Evolutionary conservation across 2,797 vertebrate genomes (phyloP).

Genomic region (Ceyx erithaca): DNA sequence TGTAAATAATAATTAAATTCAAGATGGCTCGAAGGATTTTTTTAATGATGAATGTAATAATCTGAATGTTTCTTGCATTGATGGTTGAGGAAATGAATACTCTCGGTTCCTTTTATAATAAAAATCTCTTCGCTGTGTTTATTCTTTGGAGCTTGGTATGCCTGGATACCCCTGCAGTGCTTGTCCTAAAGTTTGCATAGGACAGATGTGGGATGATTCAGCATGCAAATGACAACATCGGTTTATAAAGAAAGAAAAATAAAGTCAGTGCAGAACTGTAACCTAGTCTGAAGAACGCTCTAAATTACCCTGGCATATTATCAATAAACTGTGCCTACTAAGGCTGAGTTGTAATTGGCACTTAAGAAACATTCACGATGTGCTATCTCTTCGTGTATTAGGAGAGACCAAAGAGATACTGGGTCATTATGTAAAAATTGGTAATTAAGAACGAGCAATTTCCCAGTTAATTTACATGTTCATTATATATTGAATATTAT

Average conservation of each 20-base stretch:
- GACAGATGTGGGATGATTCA: neutral
- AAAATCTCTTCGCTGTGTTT: neutral
- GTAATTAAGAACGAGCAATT: conserved; percentile 69
- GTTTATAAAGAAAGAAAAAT: neutral
- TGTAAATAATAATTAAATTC: conserved; percentile 29
- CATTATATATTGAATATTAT: conserved; percentile 70
- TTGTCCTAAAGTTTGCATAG: neutral
- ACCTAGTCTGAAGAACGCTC: neutral
- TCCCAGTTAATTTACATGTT: conserved; percentile 71
- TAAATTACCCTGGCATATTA: neutral
- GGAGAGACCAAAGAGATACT: conserved; percentile 55
- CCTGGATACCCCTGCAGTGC: neutral
- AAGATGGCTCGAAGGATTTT: neutral
- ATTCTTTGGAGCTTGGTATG: neutral
- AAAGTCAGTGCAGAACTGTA: neutral
- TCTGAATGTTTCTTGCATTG: neutral
- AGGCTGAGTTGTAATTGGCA: conserved; percentile 61
- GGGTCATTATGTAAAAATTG: conserved; percentile 71
- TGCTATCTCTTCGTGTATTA: conserved; percentile 41
- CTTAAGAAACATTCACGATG: conserved; percentile 56
- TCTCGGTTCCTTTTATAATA: neutral
- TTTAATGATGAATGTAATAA: neutral
- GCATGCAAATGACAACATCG: neutral
- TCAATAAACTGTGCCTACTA: conserved; percentile 10
- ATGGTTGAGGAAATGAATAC: neutral